These are phyloP conservation scores for Galbula dea DNA, from an alignment of 2,113 vertebrate species.

Conservation along the genomic window DNA sequence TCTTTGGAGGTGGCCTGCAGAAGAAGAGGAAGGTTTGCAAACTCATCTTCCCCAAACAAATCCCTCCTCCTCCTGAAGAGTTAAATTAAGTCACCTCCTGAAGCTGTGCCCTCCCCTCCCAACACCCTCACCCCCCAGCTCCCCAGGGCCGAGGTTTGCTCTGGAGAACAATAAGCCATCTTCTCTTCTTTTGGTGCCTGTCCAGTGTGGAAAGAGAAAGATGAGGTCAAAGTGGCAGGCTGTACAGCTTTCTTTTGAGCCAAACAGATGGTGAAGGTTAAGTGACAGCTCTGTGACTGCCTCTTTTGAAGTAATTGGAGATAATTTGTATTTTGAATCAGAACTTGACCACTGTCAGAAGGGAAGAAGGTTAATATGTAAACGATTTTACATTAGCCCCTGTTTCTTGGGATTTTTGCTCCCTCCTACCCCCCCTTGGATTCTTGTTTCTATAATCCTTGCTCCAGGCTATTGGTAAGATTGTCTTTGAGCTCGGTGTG, in stretches of 20 bases:
- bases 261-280: constrained; percentile 98
- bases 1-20: background rate
- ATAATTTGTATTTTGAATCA: constrained; percentile 95
- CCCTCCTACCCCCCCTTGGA: constrained; percentile 47
- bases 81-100: constrained; percentile 21
- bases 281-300: constrained; percentile 93
- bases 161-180: constrained; percentile 65
- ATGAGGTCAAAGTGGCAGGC: constrained; percentile 82
- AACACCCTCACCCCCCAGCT: background rate
- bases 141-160: constrained; percentile 4
- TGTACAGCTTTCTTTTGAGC: constrained; percentile 84
- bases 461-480: constrained; percentile 85
- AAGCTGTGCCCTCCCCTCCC: background rate
- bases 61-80: background rate
- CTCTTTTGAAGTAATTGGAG: constrained; percentile 96
- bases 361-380: constrained; percentile 94
- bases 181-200: constrained; percentile 41
- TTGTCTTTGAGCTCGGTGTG: constrained; percentile 69
- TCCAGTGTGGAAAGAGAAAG: constrained; percentile 72
- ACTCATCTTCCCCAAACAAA: background rate
- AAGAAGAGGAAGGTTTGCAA: background rate
- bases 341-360: constrained; percentile 90
- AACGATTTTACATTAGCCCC: constrained; percentile 92
- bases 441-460: constrained; percentile 89
- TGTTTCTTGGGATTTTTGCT: constrained; percentile 73